Evolutionary conservation across 2,113 vertebrate genomes (phyloP).

Genomic region (Ursus arctos): DNA sequence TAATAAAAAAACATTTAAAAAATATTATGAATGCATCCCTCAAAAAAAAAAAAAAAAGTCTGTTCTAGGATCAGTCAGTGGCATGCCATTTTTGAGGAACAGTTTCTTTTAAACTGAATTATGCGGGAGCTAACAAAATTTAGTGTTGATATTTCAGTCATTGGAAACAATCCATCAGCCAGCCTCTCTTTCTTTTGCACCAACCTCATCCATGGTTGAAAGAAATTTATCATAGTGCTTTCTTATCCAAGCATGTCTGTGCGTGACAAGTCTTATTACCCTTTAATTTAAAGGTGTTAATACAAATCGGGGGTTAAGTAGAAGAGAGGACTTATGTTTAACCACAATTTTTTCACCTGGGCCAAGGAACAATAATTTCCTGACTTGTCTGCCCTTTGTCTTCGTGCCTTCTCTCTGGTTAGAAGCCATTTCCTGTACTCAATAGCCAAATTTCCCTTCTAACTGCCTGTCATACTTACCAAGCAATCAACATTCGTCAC

Average conservation of each 20-base stretch:
- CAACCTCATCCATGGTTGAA: neutral
- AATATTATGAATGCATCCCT: too few species aligned
- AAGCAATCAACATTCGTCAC: conserved; percentile 20
- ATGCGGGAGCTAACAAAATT: conserved; percentile 42
- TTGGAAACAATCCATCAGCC: neutral
- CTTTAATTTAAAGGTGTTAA: conserved; percentile 41
- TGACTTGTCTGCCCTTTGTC: conserved; percentile 42
- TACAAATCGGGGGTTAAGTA: neutral
- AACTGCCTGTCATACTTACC: neutral
- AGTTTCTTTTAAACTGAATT: conserved; percentile 55
- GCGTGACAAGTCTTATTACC: neutral
- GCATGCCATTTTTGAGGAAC: conserved; percentile 42
- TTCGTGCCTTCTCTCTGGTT: neutral
- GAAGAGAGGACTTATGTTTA: neutral
- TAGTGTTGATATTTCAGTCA: conserved; percentile 45
- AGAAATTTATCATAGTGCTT: neutral
- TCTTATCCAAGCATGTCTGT: neutral
- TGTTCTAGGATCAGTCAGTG: conserved; percentile 43
- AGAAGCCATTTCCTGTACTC: conserved; percentile 6
- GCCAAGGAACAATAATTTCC: conserved; percentile 8
- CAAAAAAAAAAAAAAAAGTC: neutral
- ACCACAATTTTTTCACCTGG: neutral
- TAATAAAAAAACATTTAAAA: too few species aligned
- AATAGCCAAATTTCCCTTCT: neutral
- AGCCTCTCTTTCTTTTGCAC: neutral